These are phyloP conservation scores for Gallinago jamesoni DNA, from an alignment of 2,113 vertebrate genomes.

Conservation along the genomic window DNA sequence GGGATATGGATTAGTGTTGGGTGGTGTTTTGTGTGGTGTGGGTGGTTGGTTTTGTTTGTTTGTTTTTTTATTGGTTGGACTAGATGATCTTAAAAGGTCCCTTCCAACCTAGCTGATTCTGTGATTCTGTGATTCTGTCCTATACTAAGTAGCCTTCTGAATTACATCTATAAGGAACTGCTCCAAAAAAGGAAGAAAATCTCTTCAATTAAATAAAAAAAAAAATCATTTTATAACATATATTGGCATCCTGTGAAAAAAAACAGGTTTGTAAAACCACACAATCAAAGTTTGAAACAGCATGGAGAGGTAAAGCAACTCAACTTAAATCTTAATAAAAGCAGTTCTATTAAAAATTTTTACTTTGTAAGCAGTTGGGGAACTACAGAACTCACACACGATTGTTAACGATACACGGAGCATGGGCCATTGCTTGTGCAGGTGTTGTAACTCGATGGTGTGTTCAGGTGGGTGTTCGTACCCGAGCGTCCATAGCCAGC, in stretches of 20 bases:
- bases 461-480: background rate
- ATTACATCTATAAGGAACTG: background rate
- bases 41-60: too few species aligned
- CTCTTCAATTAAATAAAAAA: background rate
- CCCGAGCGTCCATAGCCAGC: fast-evolving
- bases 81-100: too few species aligned
- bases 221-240: background rate
- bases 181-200: background rate
- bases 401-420: background rate
- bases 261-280: background rate
- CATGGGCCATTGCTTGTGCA: background rate
- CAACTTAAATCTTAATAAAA: background rate
- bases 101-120: too few species aligned
- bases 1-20: too few species aligned
- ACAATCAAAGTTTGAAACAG: background rate
- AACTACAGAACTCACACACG: background rate
- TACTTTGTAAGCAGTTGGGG: background rate
- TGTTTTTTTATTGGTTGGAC: too few species aligned
- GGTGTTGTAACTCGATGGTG: background rate
- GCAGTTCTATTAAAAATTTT: background rate
- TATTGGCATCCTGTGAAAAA: background rate
- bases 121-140: background rate
- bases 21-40: too few species aligned
- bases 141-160: background rate
- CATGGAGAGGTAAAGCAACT: background rate